Evolutionary conservation across 2,888 invertebrate species (phyloP).

Genomic region (Lymantria dispar): DNA sequence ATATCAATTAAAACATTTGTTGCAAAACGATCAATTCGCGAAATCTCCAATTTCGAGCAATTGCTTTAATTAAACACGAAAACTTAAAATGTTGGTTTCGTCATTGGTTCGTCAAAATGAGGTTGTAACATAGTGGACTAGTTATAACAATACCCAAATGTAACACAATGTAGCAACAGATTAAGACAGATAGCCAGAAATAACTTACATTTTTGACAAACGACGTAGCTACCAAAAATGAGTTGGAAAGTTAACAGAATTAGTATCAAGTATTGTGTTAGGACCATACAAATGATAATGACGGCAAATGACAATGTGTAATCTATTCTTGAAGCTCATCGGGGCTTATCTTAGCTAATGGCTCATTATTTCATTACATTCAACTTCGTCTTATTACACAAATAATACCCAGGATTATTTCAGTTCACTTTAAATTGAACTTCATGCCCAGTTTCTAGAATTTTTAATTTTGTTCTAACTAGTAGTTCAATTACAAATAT

Average conservation of each 20-base stretch:
- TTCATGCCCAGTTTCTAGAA: too few species aligned
- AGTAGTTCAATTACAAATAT: too few species aligned
- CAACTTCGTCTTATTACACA: not conserved
- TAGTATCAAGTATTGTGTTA: conserved; percentile 5
- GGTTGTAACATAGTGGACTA: conserved; percentile 25
- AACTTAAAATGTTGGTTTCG: conserved; percentile 25
- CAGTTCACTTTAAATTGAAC: too few species aligned
- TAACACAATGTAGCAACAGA: conserved; percentile 32
- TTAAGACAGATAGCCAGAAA: conserved; percentile 28
- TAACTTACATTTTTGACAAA: conserved; percentile 28
- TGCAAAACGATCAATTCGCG: conserved; percentile 11
- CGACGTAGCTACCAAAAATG: conserved; percentile 22
- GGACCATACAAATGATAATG: conserved; percentile 22
- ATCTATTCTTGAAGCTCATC: not conserved
- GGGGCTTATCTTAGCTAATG: not conserved
- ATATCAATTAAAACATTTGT: conserved; percentile 1
- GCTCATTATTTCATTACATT: not conserved
- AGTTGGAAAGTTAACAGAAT: conserved; percentile 18
- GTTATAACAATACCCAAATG: conserved; percentile 29
- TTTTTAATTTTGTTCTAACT: too few species aligned
- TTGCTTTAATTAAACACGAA: conserved; percentile 33
- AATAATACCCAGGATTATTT: too few species aligned
- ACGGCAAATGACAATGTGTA: not conserved
- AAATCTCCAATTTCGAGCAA: conserved; percentile 24
- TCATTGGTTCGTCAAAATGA: conserved; percentile 23